Evolutionary conservation across 2,888 invertebrate genomes (phyloP), one percentile per base, ranked within the genome.

Genomic region (Sussaba pulchella): DNA sequence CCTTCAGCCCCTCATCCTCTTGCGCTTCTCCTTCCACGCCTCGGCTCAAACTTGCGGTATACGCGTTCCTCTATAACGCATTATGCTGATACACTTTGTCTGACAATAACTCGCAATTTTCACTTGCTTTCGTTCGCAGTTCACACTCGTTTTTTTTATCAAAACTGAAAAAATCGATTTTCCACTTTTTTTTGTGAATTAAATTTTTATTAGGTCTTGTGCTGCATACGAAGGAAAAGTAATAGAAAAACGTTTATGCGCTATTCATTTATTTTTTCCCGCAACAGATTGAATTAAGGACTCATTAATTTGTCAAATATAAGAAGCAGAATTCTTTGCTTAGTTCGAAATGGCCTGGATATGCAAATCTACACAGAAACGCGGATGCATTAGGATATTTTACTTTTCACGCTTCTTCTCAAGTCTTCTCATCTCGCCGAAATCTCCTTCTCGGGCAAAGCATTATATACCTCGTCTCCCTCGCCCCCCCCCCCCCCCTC

Each of bases 11-110:
- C 26, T 21, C 57, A 21, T 31, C 19, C 26, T 17, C 50, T 6
- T 41, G 19, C 17, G 0, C 36, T 24, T 54, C 24, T 41, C n/a
- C 57, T n/a, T 10, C 8, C 64, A 1, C 26, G 1, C 8, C 39
- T 12, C 3, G 39, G n/a, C 24, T 24, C 0, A 6, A 26, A 36
- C 66, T 26, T 19, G 24, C 24, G 50, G 47, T 17, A 47, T 54
- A 54, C 19, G 39, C 19, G 21, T 39, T 39, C 39, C 4, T 12
- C 17, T 31, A 14, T 52, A 54, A 39, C n/a, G 36, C 36, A 39
- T 71, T 71, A 71, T 39, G 71, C 21, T 45, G 36, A 54, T 66
- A 57, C 73, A 66, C 73, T 74, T 74, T 57, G 64, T 45, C 54
- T 66, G 66, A 66, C 57, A 66, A 73, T 73, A 54, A 73, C 26